A percentile compares a stretch with the other conserved stretches of the same genome.
Evolutionary conservation across 2,888 invertebrate species (phyloP).

Genomic region (Myopa testacea): DNA sequence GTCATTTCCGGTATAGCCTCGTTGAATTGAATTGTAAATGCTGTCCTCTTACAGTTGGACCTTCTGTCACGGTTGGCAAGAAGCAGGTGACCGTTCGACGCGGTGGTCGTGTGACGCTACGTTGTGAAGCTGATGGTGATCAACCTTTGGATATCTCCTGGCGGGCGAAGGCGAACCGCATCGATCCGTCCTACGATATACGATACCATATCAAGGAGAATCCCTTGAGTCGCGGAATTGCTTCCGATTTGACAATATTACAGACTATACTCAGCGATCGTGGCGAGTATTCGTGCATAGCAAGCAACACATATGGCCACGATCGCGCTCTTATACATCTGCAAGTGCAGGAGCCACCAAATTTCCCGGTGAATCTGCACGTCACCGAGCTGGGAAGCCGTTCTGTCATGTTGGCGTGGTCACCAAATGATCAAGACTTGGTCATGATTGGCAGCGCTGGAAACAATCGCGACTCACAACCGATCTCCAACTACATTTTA

Average conservation of each 20-base stretch:
- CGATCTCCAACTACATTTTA: conserved; percentile 72
- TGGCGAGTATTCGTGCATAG: conserved; percentile 74
- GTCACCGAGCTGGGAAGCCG: conserved; percentile 72
- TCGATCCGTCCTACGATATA: conserved; percentile 70
- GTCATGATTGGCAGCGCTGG: conserved; percentile 51
- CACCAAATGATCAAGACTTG: conserved; percentile 69
- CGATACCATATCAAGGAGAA: conserved; percentile 68
- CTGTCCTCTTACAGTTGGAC: conserved; percentile 66
- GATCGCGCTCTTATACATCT: conserved; percentile 70
- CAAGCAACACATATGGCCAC: conserved; percentile 74
- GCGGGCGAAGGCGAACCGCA: conserved; percentile 69
- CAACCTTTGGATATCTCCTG: conserved; percentile 71
- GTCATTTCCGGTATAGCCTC: background rate
- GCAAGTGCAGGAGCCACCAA: conserved; percentile 73
- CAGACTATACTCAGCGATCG: conserved; percentile 71
- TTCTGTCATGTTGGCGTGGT: conserved; percentile 72
- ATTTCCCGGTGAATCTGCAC: conserved; percentile 72
- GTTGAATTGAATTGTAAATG: background rate
- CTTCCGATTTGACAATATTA: conserved; percentile 72
- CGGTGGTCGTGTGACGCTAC: conserved; percentile 70
- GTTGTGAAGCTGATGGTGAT: conserved; percentile 71
- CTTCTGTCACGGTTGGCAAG: conserved; percentile 69
- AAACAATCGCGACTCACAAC: conserved; percentile 68
- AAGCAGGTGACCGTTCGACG: conserved; percentile 70
- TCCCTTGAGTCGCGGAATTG: conserved; percentile 66